These are phyloP conservation scores for Cyprinus carpio DNA, from an alignment of 2,113 vertebrate genomes.

Conservation along the genomic window DNA sequence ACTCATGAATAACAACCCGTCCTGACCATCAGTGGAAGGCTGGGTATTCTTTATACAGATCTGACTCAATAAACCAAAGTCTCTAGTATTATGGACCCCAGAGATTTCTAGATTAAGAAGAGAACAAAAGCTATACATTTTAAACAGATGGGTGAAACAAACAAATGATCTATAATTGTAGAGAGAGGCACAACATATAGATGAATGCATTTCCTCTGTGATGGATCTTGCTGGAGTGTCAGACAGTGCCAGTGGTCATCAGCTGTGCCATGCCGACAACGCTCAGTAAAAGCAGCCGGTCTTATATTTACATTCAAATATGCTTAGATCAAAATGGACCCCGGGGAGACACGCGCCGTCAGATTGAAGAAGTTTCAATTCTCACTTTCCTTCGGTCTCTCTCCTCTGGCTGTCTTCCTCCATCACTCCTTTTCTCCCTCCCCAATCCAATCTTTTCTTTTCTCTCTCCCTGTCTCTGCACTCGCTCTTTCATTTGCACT, in stretches of 20 bases:
- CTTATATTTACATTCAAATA: constrained; percentile 71
- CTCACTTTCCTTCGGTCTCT: constrained; percentile 33
- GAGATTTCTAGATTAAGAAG: constrained; percentile 22
- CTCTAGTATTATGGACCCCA: neutral
- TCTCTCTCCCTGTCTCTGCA: constrained; percentile 31
- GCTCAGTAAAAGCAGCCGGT: constrained; percentile 63
- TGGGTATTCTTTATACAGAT: neutral
- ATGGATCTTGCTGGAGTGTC: constrained; percentile 39
- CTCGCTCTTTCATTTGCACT: neutral
- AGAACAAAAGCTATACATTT: constrained; percentile 31
- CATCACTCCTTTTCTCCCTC: constrained; percentile 35
- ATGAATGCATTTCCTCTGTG: constrained; percentile 28
- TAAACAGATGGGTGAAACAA: constrained; percentile 22
- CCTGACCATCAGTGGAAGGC: neutral
- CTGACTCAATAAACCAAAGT: neutral
- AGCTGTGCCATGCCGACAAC: constrained; percentile 53
- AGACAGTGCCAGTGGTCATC: constrained; percentile 58
- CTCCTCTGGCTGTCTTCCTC: constrained; percentile 45
- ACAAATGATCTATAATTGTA: constrained; percentile 33
- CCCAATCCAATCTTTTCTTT: constrained; percentile 19
- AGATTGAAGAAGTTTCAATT: constrained; percentile 64
- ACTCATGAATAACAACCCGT: neutral
- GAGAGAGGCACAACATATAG: constrained; percentile 29
- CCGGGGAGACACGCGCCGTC: constrained; percentile 65
- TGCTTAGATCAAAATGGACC: constrained; percentile 66